Evolutionary conservation across 2,113 vertebrate genomes (phyloP), one percentile per base, ranked within the genome.

Genomic region (Peromyscus leucopus): DNA sequence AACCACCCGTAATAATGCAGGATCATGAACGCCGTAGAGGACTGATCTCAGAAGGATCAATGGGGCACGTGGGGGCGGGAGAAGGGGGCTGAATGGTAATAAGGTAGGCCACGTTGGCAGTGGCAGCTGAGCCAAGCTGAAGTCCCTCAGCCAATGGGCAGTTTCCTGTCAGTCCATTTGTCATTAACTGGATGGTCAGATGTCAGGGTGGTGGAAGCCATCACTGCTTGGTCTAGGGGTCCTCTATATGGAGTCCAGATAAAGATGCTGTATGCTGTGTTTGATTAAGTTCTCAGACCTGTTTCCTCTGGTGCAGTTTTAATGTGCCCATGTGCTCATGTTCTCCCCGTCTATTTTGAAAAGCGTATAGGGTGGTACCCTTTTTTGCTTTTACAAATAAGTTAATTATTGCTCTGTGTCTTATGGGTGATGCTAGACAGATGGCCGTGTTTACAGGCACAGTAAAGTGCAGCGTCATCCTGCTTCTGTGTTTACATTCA

Each of bases 161-260:
- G 65, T 51, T 71, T 26, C n/a, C 63, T 55, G 10, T 69, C 7
- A 22, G 28, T 24, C 21, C 28, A 15, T 71, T 51, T 55, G 46
- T 21, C 3, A 24, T 51, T 36, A n/a, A 9, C 65, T 88, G 19
- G 3, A 48, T 71, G 46, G 65, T 55, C 19, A 87, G 63, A 87
- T 51, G 31, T 51, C 39, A 87, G 42, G 28, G 26, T 19, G 0
- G 48, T 80, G 48, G 63, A 51, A 21, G 61, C 19, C 42, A n/a
- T 55, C 8, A 3, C 46, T 0, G 0, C 31, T 71, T 55, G 46
- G 21, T 15, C 46, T 15, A n/a, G 11, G 19, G 2, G 5, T 16
- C 46, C 85, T 55, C 46, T 71, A 51, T 87, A 24, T 4, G 1
- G 33, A 51, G 12, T 55, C 3, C 12, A 55, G 42, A 19, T 16